These are phyloP conservation scores for Lethrus apterus DNA, from an alignment of 1,140 invertebrate genomes.

Conservation along the genomic window DNA sequence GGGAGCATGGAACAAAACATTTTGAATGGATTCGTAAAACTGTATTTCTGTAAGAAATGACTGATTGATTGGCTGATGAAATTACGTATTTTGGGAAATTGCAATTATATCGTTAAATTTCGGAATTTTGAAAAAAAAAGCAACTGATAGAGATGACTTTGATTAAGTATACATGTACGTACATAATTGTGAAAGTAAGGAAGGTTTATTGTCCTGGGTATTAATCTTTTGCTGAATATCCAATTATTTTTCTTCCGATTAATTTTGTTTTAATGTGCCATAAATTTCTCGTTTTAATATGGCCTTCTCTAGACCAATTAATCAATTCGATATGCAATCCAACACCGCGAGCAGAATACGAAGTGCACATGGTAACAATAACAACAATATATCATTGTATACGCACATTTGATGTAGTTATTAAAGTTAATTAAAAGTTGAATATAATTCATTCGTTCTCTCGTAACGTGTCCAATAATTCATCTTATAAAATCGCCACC, in stretches of 20 bases:
- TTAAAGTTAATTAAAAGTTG: slow-evolving; percentile 13
- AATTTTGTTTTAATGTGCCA: neutral
- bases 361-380: slow-evolving; percentile 4
- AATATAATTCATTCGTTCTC: slow-evolving; percentile 1
- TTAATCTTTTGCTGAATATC: too few relatives aligned
- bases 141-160: too few relatives aligned
- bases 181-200: neutral
- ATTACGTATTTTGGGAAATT: too few relatives aligned
- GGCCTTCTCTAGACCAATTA: slow-evolving; percentile 6
- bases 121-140: too few relatives aligned
- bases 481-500: slow-evolving; percentile 5
- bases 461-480: neutral
- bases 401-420: neutral
- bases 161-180: too few relatives aligned
- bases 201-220: neutral
- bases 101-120: too few relatives aligned
- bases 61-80: too few relatives aligned
- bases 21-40: too few relatives aligned
- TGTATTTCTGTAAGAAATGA: too few relatives aligned
- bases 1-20: too few relatives aligned
- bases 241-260: neutral
- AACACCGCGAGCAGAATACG: neutral
- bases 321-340: neutral
- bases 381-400: slow-evolving; percentile 2
- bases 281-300: neutral